These are phyloP conservation scores for Salvelinus fontinalis DNA, from an alignment of 2,113 vertebrate genomes.

Conservation along the genomic window DNA sequence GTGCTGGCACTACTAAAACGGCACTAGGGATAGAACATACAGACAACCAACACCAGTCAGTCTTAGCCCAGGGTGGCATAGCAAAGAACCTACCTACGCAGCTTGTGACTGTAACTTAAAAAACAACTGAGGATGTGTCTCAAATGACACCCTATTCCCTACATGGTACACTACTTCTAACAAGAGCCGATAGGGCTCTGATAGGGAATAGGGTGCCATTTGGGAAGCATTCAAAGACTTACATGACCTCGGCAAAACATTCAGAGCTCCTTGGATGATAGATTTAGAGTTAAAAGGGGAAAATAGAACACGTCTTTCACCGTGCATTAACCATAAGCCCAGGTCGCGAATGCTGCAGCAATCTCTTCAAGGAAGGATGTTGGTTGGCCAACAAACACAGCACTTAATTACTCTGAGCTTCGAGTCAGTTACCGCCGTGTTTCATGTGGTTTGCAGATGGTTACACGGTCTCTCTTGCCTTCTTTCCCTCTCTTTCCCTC, in stretches of 20 bases:
- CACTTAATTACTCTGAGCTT: constrained; percentile 64
- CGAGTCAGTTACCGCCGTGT: constrained; percentile 61
- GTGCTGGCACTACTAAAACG: constrained; percentile 26
- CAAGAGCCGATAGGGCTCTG: too few relatives aligned
- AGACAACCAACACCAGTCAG: not conserved
- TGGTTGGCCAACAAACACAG: constrained; percentile 61
- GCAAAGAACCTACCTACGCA: constrained; percentile 7
- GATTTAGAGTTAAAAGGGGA: constrained; percentile 21
- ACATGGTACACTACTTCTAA: too few relatives aligned
- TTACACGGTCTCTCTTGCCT: constrained; percentile 46
- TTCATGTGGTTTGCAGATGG: constrained; percentile 74
- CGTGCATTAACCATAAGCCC: constrained; percentile 37
- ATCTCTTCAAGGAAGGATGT: constrained; percentile 53
- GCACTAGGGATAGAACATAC: constrained; percentile 16
- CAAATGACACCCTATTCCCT: too few relatives aligned
- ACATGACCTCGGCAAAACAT: constrained; percentile 27
- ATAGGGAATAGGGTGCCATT: too few relatives aligned
- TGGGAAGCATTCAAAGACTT: constrained; percentile 16
- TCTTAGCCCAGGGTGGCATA: constrained; percentile 3
- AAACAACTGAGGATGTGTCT: too few relatives aligned
- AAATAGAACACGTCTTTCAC: constrained; percentile 24
- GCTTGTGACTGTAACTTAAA: constrained; percentile 11
- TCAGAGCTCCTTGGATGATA: constrained; percentile 30
- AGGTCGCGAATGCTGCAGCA: constrained; percentile 36
- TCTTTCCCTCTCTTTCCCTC: constrained; percentile 36